Evolutionary conservation across 2,797 vertebrate species (phyloP), one percentile per base, ranked within the genome.

Genomic region (Siniperca scherzeri): DNA sequence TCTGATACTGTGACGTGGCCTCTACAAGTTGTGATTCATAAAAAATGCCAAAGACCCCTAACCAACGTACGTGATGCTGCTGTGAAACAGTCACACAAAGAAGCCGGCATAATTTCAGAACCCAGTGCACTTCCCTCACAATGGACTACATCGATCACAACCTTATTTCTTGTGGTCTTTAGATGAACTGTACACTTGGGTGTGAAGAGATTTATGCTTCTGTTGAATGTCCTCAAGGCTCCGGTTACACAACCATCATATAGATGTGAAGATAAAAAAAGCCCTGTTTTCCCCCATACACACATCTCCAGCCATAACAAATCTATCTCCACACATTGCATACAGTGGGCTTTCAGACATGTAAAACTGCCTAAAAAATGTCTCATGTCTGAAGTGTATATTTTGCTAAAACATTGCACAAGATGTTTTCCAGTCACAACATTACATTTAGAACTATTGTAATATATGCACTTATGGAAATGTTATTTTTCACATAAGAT

Each of bases 201-300:
- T 75, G 53, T 65, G 80, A 64, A 40, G 79, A 87, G 77, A 88
- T 87, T 74, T 85, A 71, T 82, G 76, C 57, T 64, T 85, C 72
- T 55, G 81, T 78, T 89, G 69, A 62, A 87, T 78, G 86, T 83
- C 68, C 79, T 81, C n/a, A 1, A 46, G 85, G 64, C 72, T 84
- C 57, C 73, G 61, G 71, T 91, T 92, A 92, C 77, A 89, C 91
- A 92, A 91, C 70, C 74, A 52, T 85, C 82, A 85, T 68, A 76
- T 68, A 76, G 66, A 82, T 81, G 78, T 85, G 64, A 81, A 85
- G 83, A 88, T 80, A 83, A 84, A 87, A 30, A 76, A 77, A 69
- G 61, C 14, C 46, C 52, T 56, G 79, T 74, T 86, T 84, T 77
- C 62, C 61, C 30, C 19, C 75, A 72, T 5, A 66, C 25, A 67